Evolutionary conservation across 2,797 vertebrate genomes (phyloP).

Genomic region (Microchirus variegatus): DNA sequence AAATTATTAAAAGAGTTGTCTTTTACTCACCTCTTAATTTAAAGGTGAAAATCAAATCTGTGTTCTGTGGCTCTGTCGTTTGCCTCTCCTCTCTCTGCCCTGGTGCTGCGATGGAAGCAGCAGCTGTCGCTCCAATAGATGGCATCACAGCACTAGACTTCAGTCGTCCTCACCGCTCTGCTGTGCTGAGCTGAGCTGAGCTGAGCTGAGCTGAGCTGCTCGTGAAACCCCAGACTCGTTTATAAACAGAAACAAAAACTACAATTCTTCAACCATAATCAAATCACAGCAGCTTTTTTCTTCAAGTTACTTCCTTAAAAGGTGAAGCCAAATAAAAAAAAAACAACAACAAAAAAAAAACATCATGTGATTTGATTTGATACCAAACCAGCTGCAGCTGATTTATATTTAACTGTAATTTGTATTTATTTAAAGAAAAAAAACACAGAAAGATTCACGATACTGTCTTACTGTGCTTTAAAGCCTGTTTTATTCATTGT

Average conservation of each 20-base stretch:
- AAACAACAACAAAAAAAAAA: too few relatives aligned
- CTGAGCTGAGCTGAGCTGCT: slow-evolving; percentile 6
- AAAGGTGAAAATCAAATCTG: too few relatives aligned
- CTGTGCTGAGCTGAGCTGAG: slow-evolving; percentile 15
- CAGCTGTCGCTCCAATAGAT: slow-evolving; percentile 73
- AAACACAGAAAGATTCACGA: too few relatives aligned
- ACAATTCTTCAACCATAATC: not conserved
- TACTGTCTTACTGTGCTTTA: too few relatives aligned
- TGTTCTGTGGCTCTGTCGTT: not conserved
- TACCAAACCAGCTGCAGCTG: not conserved
- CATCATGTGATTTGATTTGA: not conserved
- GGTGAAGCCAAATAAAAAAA: not conserved
- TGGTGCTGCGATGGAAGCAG: slow-evolving; percentile 40
- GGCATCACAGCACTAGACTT: slow-evolving; percentile 80
- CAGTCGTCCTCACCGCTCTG: slow-evolving; percentile 10
- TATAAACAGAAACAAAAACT: slow-evolving; percentile 9
- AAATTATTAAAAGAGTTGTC: too few relatives aligned
- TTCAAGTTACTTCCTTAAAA: not conserved
- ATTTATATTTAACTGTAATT: slow-evolving; percentile 11
- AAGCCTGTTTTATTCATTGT: too few relatives aligned
- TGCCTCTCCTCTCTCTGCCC: slow-evolving; percentile 6
- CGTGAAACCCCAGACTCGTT: slow-evolving; percentile 17
- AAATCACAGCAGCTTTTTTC: not conserved
- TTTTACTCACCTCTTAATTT: too few relatives aligned
- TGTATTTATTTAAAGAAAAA: not conserved